Base-by-base conservation (phyloP, 1,140 invertebrate species). In the Halesus radiatus region DNA sequence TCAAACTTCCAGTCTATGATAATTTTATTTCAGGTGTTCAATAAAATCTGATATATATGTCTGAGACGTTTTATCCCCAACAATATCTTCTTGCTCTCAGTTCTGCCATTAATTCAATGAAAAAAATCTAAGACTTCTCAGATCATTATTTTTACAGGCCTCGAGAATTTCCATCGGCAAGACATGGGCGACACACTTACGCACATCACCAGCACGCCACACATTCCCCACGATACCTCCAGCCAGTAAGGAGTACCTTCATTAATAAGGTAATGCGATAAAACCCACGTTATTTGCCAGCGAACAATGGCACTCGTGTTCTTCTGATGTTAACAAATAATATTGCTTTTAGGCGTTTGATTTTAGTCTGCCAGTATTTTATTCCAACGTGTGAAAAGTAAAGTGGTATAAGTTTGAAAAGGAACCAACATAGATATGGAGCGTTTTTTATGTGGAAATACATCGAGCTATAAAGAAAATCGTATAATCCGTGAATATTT, bases 251-350 rank as follows among this genome's bases (percentile, higher is more conserved):
- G 18, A 22, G 56, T 45, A 45, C 37, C 1, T 45, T 10, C 7
- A 37, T 37, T 13, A 32, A 13, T 13, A 60, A 13, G 18, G 56
- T 20, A 3, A 20, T 22, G 56, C 7, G 56, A 60, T 60, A 22
- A 22, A 60, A 26, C 53, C 53, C 73, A 76, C 73, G 73, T 45
- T 58, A 50, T 72, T 70, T 45, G 45, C 29, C 16, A 64, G 66
- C 8, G 66, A 70, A 62, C 60, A 62, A 78, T 64, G 26, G 15
- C 15, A 10, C 23, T 50, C 66, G 18, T 37, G 29, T 60, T 45
- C 74, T 74, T 58, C 15, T 72, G 37, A 45, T 79, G 37, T 74
- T 54, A n/a, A 32, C 18, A 79, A 53, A 72, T n/a, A 79, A 32
- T 50, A 73, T 26, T 73, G 10, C 15, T 78, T 45, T 45, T 45